phyloP scores from a whole-genome alignment of 2,113 vertebrate genomes.

The Nyctibius bracteatus region DNA sequence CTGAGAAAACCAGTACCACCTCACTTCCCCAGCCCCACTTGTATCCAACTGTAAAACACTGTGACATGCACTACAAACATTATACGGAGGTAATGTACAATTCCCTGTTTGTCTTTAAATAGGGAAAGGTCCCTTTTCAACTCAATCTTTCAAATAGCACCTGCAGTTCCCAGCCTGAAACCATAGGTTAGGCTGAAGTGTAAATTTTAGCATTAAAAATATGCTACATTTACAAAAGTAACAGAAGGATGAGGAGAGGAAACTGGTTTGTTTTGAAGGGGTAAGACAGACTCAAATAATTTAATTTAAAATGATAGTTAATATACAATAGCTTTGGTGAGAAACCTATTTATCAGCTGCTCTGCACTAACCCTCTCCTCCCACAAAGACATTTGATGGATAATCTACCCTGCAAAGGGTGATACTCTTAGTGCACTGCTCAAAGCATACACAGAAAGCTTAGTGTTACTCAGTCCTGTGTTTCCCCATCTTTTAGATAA shows the following conservation, averaged over 20 bases:
- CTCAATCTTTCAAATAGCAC: not conserved
- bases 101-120: not conserved
- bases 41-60: not conserved
- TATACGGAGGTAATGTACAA: rapidly evolving
- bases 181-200: not conserved
- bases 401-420: not conserved
- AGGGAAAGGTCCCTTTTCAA: not conserved
- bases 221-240: not conserved
- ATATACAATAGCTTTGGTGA: not conserved
- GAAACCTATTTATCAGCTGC: not conserved
- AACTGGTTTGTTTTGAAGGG: not conserved
- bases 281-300: not conserved
- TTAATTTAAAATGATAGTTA: not conserved
- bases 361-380: not conserved
- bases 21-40: not conserved
- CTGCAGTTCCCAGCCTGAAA: not conserved
- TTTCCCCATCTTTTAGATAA: not conserved
- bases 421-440: not conserved
- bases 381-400: not conserved
- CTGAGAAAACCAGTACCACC: not conserved
- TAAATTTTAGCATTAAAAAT: not conserved
- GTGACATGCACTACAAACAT: not conserved
- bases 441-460: not conserved
- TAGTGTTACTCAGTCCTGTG: not conserved
- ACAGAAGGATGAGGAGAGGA: not conserved